phyloP scores from a whole-genome alignment of 2,113 vertebrate genomes.

The Pluvialis apricaria region DNA sequence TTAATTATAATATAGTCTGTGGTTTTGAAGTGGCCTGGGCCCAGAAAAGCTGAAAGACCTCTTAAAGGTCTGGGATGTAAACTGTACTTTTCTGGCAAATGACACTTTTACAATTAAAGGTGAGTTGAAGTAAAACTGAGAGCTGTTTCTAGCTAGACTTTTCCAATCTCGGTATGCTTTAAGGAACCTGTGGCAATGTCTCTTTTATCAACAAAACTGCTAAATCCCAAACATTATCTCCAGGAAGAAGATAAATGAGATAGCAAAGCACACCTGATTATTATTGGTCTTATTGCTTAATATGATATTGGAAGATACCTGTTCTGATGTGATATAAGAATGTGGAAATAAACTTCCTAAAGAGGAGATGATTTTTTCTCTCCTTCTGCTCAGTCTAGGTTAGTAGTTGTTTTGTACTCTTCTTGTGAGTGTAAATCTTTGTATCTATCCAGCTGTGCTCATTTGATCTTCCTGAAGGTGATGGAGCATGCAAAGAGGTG shows the following conservation, averaged over 20 bases:
- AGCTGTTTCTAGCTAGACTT: neutral
- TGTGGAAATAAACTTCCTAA: neutral
- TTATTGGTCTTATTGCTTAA: neutral
- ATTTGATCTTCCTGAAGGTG: neutral
- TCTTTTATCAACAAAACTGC: neutral
- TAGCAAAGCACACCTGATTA: neutral
- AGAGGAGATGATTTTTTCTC: neutral
- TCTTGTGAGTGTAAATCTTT: neutral
- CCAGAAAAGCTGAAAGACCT: neutral
- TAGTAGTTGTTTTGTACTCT: neutral
- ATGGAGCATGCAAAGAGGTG: neutral
- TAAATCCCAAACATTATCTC: neutral
- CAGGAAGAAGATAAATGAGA: neutral
- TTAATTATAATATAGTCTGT: neutral
- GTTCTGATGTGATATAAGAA: neutral
- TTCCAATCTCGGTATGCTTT: neutral
- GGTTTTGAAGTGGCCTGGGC: neutral
- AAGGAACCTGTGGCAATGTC: neutral
- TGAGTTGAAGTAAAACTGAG: neutral
- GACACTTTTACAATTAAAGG: neutral
- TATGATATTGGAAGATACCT: neutral
- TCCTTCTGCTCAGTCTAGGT: neutral
- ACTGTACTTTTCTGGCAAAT: neutral
- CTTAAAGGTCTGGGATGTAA: neutral
- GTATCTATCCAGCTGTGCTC: neutral